These are phyloP conservation scores for Volucella bombylans DNA, from an alignment of 2,888 invertebrate genomes.

Conservation along the genomic window DNA sequence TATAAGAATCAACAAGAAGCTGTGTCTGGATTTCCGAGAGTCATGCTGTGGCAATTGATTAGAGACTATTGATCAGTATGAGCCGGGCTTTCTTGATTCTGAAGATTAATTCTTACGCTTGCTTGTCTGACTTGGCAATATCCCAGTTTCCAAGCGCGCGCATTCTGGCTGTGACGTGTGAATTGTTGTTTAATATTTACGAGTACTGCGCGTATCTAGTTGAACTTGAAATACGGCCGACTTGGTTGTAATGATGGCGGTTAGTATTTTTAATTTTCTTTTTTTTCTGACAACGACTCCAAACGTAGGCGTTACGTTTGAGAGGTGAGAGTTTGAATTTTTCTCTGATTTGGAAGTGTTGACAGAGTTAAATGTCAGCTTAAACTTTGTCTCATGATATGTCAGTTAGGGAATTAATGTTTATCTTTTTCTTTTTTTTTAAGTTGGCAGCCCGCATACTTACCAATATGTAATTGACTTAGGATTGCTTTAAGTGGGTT, in stretches of 20 bases:
- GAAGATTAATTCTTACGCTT: slow-evolving; percentile 56
- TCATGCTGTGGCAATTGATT: slow-evolving; percentile 61
- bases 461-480: slow-evolving; percentile 24
- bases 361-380: slow-evolving; percentile 73
- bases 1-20: slow-evolving; percentile 4
- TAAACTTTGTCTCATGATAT: slow-evolving; percentile 68
- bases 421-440: neutral
- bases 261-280: slow-evolving; percentile 9
- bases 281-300: slow-evolving; percentile 21
- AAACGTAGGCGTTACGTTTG: slow-evolving; percentile 60
- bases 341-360: slow-evolving; percentile 69
- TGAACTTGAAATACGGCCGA: slow-evolving; percentile 63
- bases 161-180: slow-evolving; percentile 60
- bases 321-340: slow-evolving; percentile 68
- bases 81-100: slow-evolving; percentile 61
- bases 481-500: slow-evolving; percentile 45
- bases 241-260: slow-evolving; percentile 30
- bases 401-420: slow-evolving; percentile 65
- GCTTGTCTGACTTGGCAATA: slow-evolving; percentile 15
- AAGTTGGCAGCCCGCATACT: slow-evolving; percentile 45
- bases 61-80: slow-evolving; percentile 58
- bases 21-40: slow-evolving; percentile 13
- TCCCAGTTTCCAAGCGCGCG: slow-evolving; percentile 34
- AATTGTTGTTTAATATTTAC: slow-evolving; percentile 74
- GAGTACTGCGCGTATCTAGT: slow-evolving; percentile 60